Base-by-base conservation (phyloP, 2,113 vertebrate genomes). In the Tricholaema leucomelas region DNA sequence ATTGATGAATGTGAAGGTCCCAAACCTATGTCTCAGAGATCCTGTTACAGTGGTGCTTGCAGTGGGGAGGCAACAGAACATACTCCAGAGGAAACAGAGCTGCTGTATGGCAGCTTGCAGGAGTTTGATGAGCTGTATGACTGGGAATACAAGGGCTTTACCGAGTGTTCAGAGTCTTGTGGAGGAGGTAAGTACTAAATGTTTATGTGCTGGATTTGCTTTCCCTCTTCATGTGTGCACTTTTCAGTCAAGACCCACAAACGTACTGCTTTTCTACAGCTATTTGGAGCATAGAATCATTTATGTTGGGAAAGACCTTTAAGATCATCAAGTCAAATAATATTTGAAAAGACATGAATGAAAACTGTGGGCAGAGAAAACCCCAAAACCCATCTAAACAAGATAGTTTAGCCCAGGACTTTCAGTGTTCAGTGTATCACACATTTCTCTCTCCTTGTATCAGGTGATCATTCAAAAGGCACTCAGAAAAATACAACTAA, bases 71-170 rank as follows among this genome's bases (percentile, higher is more conserved):
- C 88, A 30, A 55, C 97, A 0, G 97, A 97, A 24, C 84, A 97
- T 30, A 93, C 52, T 15, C 83, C 87, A 27, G 97, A 96, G 42
- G 97, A 96, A 70, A 76, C 95, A 8, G 96, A 95, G 35, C 59
- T 93, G 71, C 44, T 96, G 28, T 85, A 96, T 18, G 93, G 95
- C 7, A 94, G 89, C 67, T 80, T 95, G 28, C 97, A 95, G 60
- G 97, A 98, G 61, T 96, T 97, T 24, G 98, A 99, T 60, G 98
- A 99, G 92, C 98, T 98, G 21, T 98, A 98, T 50, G 99, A 99
- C 95, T 99, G 99, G 99, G 98, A 99, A 74, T 99, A 99, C 5
- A 98, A 98, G 72, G 99, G 99, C 10, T 99, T 99, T 96, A 98
- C 98, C 0, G 98, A 98, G 85, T 99, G 99, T 92, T 99, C 99